Percentiles rank a stretch among this genome's conserved stretches.
Conservation (phyloP, 2,797 vertebrate species). For the Aphelocoma californica region DNA sequence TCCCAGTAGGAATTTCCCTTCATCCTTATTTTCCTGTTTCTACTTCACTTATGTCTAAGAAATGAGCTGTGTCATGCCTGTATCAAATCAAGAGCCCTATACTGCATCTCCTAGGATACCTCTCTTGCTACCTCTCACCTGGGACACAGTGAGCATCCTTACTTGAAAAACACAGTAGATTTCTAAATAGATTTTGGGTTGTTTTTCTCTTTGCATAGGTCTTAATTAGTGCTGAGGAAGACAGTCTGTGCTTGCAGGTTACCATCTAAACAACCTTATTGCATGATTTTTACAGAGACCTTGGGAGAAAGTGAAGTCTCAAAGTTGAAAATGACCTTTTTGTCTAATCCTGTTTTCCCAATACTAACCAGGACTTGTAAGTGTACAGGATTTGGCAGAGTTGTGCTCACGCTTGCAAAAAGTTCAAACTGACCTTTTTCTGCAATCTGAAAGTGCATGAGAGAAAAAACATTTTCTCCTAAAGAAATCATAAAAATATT, state of each 20-base stretch:
- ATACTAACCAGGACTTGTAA: not conserved
- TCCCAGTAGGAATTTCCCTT: not conserved
- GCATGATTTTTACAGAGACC: not conserved
- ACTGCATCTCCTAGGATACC: not conserved
- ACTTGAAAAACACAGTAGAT: not conserved
- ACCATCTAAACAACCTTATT: not conserved
- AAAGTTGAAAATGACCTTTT: not conserved
- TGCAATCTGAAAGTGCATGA: not conserved
- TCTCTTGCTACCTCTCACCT: not conserved
- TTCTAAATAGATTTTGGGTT: not conserved
- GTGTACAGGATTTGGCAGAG: not conserved
- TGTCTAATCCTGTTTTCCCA: not conserved
- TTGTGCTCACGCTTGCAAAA: not conserved
- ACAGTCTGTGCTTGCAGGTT: not conserved
- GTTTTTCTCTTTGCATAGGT: not conserved
- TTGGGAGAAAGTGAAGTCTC: not conserved
- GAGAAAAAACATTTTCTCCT: not conserved
- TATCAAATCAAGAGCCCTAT: not conserved
- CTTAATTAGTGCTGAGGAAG: not conserved
- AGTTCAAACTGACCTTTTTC: not conserved
- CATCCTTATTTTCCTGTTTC: not conserved
- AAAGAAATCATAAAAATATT: not conserved
- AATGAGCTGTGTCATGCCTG: not conserved
- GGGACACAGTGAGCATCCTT: not conserved
- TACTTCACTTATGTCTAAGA: not conserved